Base-by-base conservation (phyloP, 2,113 vertebrate species). In the Lepus timidus region DNA sequence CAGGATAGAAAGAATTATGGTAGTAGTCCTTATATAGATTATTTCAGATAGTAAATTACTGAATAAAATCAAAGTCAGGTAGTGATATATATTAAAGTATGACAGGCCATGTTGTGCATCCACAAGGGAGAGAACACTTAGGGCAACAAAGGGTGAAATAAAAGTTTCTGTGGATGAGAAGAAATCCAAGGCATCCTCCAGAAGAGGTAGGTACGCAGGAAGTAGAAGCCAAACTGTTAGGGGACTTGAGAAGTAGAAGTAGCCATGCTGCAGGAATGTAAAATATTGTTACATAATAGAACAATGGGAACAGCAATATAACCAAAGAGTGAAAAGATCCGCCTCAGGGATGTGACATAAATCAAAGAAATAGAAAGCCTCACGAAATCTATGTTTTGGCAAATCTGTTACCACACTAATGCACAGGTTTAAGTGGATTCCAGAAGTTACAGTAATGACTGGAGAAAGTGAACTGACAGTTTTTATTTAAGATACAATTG, bases 401-500 rank as follows among this genome's bases (percentile, higher is more conserved):
- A 96, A 88, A 83, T n/a, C 29, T 74, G 6, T 67, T 85, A 9
- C 61, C 61, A 27, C 31, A 20, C 6, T 81, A 44, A 76, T 71
- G 22, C 14, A 61, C n/a, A 91, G 17, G 78, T 86, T 86, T 61
- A 49, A 6, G 16, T 91, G 36, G 25, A 44, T 70, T 36, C 33
- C 49, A 79, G 62, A 90, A 80, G 29, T 19, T 36, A 73, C 64
- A 17, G 6, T 52, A 85, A 81, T 94, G 33, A 65, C 3, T 76
- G 6, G 2, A 76, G 33, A 73, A 93, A 90, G 73, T 75, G 33
- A 94, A 90, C 3, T 61, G 79, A 88, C 31, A 62, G 73, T 93
- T 96, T 52, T 83, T 5, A 75, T 89, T 90, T 90, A 90, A 85
- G 44, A 71, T 90, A 85, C n/a, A n/a, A 55, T 78, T 91, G 33